Evolutionary conservation across 64 coral and sea anemone genomes (phyloP).

Genomic region (Actinia equina): DNA sequence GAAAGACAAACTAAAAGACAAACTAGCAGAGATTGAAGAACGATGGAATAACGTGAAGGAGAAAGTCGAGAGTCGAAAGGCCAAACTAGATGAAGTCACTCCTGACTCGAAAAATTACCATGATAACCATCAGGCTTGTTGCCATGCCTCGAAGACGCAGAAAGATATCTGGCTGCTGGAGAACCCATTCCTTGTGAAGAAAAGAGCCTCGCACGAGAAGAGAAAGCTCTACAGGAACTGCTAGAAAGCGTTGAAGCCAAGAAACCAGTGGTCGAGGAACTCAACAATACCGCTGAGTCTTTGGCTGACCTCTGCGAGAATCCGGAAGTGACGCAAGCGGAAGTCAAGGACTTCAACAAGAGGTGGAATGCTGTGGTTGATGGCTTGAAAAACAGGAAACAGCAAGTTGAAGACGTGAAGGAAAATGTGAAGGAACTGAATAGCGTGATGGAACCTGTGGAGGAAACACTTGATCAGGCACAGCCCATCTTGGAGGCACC

Average conservation of each 20-base stretch:
- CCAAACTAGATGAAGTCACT: conserved; percentile 65
- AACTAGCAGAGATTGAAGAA: conserved; percentile 62
- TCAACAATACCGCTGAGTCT: conserved; percentile 41
- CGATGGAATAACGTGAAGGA: conserved; percentile 69
- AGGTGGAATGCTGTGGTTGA: conserved; percentile 70
- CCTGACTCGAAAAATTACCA: conserved; percentile 65
- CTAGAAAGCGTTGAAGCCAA: conserved; percentile 47
- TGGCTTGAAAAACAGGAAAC: conserved; percentile 52
- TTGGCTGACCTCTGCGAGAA: conserved; percentile 73
- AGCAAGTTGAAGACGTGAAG: conserved; percentile 65
- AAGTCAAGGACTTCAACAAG: conserved; percentile 82
- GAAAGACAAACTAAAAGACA: conserved; percentile 61
- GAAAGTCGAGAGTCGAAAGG: conserved; percentile 66
- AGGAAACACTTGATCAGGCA: conserved; percentile 56
- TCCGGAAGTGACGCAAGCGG: conserved; percentile 71
- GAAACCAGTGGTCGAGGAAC: conserved; percentile 39
- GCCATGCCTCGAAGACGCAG: conserved; percentile 59
- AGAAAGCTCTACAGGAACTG: conserved; percentile 52
- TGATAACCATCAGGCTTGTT: conserved; percentile 38
- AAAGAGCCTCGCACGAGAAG: conserved; percentile 70
- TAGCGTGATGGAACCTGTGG: conserved; percentile 56
- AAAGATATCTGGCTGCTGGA: conserved; percentile 51
- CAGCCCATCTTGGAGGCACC: conserved; percentile 53
- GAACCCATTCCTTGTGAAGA: conserved; percentile 82
- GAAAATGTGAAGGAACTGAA: conserved; percentile 47